These are phyloP conservation scores for Sussaba pulchella DNA, from an alignment of 2,888 invertebrate species.

Conservation along the genomic window DNA sequence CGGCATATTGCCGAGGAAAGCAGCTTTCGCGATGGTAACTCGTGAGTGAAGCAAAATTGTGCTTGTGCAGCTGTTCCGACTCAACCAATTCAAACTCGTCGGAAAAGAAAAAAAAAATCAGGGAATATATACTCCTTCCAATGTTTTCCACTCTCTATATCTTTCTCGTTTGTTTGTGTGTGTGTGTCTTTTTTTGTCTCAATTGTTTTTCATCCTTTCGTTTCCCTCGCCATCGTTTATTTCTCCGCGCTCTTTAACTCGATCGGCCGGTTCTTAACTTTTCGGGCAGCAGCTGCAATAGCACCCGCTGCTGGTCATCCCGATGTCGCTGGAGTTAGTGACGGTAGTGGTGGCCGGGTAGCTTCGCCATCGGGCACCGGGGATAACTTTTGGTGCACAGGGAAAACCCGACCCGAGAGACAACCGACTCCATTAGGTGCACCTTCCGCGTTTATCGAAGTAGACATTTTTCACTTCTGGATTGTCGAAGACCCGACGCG, in stretches of 20 bases:
- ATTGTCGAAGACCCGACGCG: conserved; percentile 7
- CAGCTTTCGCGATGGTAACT: conserved; percentile 36
- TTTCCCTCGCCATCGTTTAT: conserved; percentile 38
- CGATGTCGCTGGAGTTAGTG: not conserved
- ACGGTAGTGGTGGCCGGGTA: too few species aligned
- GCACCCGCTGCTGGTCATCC: not conserved
- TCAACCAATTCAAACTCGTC: conserved; percentile 23
- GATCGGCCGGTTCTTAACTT: conserved; percentile 56
- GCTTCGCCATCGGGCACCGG: conserved; percentile 43
- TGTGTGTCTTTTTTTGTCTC: conserved; percentile 17
- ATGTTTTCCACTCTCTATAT: not conserved
- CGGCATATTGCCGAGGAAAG: conserved; percentile 49
- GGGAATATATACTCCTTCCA: conserved; percentile 8
- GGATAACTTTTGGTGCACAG: conserved; percentile 51
- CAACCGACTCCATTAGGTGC: conserved; percentile 62
- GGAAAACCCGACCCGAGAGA: conserved; percentile 55
- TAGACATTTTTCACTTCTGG: conserved; percentile 42
- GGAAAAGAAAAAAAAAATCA: conserved; percentile 16
- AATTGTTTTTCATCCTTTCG: too few species aligned
- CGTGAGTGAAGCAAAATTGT: conserved; percentile 40
- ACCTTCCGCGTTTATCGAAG: conserved; percentile 64
- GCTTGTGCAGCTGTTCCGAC: not conserved
- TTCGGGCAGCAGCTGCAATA: not conserved
- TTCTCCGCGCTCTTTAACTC: conserved; percentile 47
- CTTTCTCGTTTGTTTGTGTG: not conserved